Percentiles rank a stretch among this genome's conserved stretches.
phyloP scores from a whole-genome alignment of 2,113 vertebrate genomes.

The Equus przewalskii region DNA sequence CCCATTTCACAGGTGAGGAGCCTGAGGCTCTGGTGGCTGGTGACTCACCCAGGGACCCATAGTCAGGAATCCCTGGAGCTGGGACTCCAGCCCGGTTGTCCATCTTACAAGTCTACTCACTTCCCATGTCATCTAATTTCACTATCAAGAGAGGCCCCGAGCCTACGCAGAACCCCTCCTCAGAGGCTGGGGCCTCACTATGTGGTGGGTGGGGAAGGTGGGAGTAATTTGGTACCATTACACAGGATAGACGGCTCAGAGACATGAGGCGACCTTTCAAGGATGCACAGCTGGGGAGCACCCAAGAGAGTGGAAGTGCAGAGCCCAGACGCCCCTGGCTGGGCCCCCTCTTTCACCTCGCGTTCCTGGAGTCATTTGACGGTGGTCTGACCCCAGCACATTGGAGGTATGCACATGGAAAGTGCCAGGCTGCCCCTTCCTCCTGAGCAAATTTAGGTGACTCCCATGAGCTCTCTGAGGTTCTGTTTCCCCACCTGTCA shows the following conservation, averaged over 20 bases:
- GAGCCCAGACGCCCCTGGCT: background rate
- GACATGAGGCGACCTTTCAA: background rate
- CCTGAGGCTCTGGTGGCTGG: background rate
- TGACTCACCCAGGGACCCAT: background rate
- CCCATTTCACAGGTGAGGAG: background rate
- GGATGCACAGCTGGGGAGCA: too few relatives aligned
- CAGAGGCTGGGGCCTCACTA: background rate
- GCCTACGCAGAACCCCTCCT: background rate
- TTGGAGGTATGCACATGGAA: accelerated
- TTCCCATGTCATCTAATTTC: background rate
- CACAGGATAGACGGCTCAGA: background rate
- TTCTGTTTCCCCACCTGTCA: background rate
- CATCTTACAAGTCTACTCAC: background rate
- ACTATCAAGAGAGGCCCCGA: background rate
- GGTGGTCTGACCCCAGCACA: background rate
- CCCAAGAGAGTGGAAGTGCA: background rate
- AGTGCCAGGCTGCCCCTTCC: background rate
- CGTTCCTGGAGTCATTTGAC: background rate
- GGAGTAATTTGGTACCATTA: background rate
- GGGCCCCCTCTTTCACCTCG: background rate
- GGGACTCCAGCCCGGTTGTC: background rate
- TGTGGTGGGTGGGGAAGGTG: background rate
- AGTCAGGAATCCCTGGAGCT: too few relatives aligned
- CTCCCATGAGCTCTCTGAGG: background rate
- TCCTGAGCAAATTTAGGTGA: background rate